These are phyloP conservation scores for Lydus trimaculatus DNA, from an alignment of 2,888 invertebrate genomes.

Conservation along the genomic window DNA sequence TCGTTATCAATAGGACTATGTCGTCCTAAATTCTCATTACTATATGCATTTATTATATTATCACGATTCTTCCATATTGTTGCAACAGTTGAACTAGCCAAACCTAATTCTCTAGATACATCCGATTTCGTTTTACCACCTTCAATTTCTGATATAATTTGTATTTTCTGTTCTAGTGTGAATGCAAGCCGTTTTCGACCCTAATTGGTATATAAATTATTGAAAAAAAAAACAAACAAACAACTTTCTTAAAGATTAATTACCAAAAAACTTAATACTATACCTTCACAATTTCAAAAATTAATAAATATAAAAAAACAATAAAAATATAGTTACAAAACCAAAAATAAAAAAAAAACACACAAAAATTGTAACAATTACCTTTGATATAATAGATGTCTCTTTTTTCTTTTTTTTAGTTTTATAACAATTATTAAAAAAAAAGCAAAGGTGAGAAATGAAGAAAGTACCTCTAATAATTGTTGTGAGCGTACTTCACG, in stretches of 20 bases:
- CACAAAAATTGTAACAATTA: constrained; percentile 14
- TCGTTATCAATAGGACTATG: constrained; percentile 35
- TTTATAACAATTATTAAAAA: constrained; percentile 12
- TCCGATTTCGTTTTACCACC: constrained; percentile 67
- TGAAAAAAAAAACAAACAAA: too few species aligned
- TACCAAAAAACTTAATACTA: constrained; percentile 36
- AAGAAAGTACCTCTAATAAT: constrained; percentile 76
- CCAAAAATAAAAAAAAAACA: constrained; percentile 21
- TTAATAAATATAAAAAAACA: not conserved
- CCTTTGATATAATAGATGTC: constrained; percentile 10
- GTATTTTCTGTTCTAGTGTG: constrained; percentile 68
- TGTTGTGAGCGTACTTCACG: constrained; percentile 85
- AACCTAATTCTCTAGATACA: constrained; percentile 65
- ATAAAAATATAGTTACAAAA: not conserved
- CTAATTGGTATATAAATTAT: constrained; percentile 52
- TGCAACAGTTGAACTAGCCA: constrained; percentile 66
- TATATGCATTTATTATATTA: constrained; percentile 59
- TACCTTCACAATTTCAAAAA: constrained; percentile 40
- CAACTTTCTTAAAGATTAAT: not conserved
- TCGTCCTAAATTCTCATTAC: constrained; percentile 43
- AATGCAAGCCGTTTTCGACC: constrained; percentile 68
- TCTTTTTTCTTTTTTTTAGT: constrained; percentile 14
- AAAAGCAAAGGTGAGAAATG: not conserved
- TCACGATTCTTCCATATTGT: constrained; percentile 68
- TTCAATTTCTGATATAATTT: constrained; percentile 67